Conservation (phyloP, 2,113 vertebrate species). For the Donacobius atricapilla region DNA sequence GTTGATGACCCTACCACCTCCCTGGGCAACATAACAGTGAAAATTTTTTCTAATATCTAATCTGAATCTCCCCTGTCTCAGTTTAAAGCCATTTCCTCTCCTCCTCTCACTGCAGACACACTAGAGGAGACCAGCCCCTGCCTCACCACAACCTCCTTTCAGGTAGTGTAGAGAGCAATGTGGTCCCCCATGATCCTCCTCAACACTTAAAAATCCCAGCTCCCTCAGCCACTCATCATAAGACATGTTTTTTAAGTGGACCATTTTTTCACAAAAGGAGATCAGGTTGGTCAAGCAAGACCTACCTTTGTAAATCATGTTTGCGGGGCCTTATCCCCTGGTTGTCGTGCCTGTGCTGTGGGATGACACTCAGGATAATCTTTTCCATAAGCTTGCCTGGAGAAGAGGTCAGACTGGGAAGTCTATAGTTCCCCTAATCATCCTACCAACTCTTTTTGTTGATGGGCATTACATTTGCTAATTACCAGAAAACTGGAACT, state of each 20-base stretch:
- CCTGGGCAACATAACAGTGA: neutral
- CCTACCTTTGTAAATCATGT: neutral
- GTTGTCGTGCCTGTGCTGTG: neutral
- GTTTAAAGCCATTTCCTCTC: neutral
- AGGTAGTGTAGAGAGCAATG: neutral
- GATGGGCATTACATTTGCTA: neutral
- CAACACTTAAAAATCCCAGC: neutral
- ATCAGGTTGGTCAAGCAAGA: neutral
- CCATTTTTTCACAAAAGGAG: neutral
- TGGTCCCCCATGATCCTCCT: neutral
- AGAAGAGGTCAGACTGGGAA: neutral
- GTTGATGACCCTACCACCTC: neutral
- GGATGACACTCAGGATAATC: neutral
- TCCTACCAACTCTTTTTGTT: neutral
- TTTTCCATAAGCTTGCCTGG: neutral
- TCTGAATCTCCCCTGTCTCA: neutral
- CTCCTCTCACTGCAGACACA: neutral
- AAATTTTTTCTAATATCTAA: neutral
- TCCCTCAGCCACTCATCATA: neutral
- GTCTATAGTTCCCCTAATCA: neutral
- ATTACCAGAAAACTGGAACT: neutral
- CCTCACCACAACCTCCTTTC: neutral
- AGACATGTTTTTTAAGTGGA: neutral
- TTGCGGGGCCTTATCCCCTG: neutral
- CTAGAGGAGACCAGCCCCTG: neutral